A percentile compares a stretch with the other conserved stretches of the same genome.
These are phyloP conservation scores for Globia sparganii DNA, from an alignment of 2,888 invertebrate species.

Conservation along the genomic window DNA sequence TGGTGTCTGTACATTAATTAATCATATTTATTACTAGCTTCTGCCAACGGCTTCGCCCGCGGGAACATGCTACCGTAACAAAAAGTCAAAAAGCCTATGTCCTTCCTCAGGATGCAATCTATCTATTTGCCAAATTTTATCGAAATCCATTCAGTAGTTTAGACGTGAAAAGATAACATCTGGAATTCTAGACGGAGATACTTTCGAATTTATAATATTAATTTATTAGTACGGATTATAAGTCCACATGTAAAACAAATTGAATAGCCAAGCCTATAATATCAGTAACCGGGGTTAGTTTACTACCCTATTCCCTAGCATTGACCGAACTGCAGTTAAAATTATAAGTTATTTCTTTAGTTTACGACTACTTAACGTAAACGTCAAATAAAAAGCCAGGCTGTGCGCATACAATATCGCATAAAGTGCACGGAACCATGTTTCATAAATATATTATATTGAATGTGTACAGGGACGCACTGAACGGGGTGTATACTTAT, in stretches of 20 bases:
- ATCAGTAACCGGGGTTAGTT: neutral
- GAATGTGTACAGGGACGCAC: constrained; percentile 50
- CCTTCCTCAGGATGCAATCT: too few relatives aligned
- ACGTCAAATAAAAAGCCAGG: constrained; percentile 55
- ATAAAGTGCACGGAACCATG: constrained; percentile 63
- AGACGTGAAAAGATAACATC: too few relatives aligned
- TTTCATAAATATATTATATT: constrained; percentile 48
- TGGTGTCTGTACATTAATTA: too few relatives aligned
- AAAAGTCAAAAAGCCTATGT: too few relatives aligned
- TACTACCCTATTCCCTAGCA: constrained; percentile 8
- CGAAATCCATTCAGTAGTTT: too few relatives aligned
- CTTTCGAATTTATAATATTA: too few relatives aligned
- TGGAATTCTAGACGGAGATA: too few relatives aligned
- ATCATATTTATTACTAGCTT: too few relatives aligned
- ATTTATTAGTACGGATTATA: too few relatives aligned
- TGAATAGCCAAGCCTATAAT: neutral
- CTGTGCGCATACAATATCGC: constrained; percentile 60
- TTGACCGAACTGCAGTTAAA: constrained; percentile 28
- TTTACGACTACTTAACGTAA: constrained; percentile 41
- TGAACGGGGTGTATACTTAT: neutral
- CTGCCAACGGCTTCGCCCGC: too few relatives aligned
- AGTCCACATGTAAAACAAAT: neutral
- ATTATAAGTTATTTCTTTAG: constrained; percentile 33
- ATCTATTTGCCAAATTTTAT: too few relatives aligned
- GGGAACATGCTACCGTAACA: too few relatives aligned